phyloP scores from a whole-genome alignment of 2,113 vertebrate species.

The Sinosuthora webbiana region DNA sequence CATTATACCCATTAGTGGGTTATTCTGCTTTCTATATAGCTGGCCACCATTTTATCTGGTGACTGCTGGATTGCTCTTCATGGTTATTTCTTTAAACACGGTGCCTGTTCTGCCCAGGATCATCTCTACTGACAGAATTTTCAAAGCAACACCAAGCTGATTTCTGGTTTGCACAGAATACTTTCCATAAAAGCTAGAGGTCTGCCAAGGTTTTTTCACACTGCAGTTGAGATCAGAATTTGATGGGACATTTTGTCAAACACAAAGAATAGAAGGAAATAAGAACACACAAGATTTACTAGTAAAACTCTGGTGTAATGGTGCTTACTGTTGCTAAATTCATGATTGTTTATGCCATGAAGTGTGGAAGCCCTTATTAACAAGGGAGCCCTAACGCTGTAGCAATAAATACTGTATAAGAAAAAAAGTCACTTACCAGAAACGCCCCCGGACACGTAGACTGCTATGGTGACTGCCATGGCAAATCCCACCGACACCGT shows the following conservation, averaged over 20 bases:
- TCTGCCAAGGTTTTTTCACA: neutral
- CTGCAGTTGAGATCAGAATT: neutral
- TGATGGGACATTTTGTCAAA: neutral
- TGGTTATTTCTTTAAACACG: neutral
- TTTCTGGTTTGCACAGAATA: neutral
- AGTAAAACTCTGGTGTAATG: neutral
- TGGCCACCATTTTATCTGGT: neutral
- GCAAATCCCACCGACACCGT: constrained; percentile 86
- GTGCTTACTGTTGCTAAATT: neutral
- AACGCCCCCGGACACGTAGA: constrained; percentile 88
- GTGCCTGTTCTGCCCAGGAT: neutral
- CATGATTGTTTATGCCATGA: neutral
- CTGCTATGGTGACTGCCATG: constrained; percentile 85
- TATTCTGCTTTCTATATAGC: neutral
- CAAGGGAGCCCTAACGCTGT: neutral
- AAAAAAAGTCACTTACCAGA: constrained; percentile 81
- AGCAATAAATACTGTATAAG: neutral
- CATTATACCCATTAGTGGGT: neutral
- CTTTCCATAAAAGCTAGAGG: neutral
- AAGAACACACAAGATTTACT: neutral
- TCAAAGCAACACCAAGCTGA: neutral
- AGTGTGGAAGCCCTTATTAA: neutral
- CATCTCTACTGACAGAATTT: neutral
- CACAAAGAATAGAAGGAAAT: neutral
- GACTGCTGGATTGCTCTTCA: neutral